phyloP scores from a whole-genome alignment of 2,113 vertebrate genomes.

The Mungos mungo region DNA sequence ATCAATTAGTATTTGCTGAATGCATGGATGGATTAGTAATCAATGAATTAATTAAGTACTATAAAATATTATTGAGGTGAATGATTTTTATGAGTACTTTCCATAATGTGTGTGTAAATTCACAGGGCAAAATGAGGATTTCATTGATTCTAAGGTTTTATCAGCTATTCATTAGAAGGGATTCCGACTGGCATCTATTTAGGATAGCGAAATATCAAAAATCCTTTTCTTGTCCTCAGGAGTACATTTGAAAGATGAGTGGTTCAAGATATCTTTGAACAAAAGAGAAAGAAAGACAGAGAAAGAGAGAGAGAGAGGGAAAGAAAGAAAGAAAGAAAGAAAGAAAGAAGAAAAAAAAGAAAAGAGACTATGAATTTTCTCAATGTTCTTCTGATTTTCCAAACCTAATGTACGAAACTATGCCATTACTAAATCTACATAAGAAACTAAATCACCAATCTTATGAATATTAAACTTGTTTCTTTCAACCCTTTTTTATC shows the following conservation, averaged over 20 bases:
- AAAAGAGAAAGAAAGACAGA: not conserved
- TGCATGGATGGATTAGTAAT: not conserved
- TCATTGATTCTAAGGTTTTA: not conserved
- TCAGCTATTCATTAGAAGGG: not conserved
- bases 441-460: conserved; percentile 2
- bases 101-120: not conserved
- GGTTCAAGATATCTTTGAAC: not conserved
- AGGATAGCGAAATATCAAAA: not conserved
- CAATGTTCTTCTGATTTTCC: not conserved
- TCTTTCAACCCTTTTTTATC: not conserved
- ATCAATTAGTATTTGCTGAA: not conserved
- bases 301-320: not conserved
- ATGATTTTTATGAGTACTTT: not conserved
- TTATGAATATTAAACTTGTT: conserved; percentile 8
- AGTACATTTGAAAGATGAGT: not conserved
- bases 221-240: not conserved
- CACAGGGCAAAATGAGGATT: not conserved
- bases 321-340: not conserved
- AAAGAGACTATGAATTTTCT: conserved; percentile 15
- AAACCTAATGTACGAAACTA: not conserved
- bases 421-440: not conserved
- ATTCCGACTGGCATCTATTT: not conserved
- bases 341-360: not conserved
- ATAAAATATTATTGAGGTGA: not conserved
- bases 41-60: not conserved